Percentiles rank a stretch among this genome's conserved stretches.
phyloP scores from a whole-genome alignment of 2,888 invertebrate species.

The Helicoverpa assulta region DNA sequence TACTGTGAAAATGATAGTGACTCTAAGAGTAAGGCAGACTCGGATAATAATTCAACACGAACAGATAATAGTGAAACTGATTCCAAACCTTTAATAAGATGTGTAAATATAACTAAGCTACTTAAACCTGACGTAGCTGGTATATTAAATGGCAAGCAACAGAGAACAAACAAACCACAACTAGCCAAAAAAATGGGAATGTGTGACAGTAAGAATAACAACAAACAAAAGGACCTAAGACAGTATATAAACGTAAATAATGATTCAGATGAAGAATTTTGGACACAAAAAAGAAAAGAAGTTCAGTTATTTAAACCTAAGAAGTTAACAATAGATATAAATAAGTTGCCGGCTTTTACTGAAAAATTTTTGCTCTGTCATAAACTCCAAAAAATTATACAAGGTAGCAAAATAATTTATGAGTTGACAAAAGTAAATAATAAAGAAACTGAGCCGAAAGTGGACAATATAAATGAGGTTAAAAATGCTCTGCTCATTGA shows the following conservation, averaged over 20 bases:
- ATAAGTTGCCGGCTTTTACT: conserved; percentile 73
- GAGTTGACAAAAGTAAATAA: conserved; percentile 53
- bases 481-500: conserved; percentile 68
- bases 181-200: conserved; percentile 27
- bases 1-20: conserved; percentile 9
- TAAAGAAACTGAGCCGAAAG: conserved; percentile 19
- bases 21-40: conserved; percentile 11
- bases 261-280: conserved; percentile 62
- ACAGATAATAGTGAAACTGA: conserved; percentile 33
- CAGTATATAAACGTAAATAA: conserved; percentile 22
- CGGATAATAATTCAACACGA: conserved; percentile 22
- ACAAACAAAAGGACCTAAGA: conserved; percentile 8
- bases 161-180: conserved; percentile 21
- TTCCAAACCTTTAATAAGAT: conserved; percentile 78
- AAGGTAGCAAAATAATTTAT: conserved; percentile 69
- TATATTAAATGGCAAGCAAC: conserved; percentile 13
- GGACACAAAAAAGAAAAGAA: conserved; percentile 72
- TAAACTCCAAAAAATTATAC: conserved; percentile 73
- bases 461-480: conserved; percentile 57
- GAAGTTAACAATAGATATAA: conserved; percentile 72
- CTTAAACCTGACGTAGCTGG: conserved; percentile 75
- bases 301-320: conserved; percentile 77
- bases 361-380: conserved; percentile 68
- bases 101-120: conserved; percentile 82
- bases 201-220: conserved; percentile 21